Percentiles rank a stretch among this genome's conserved stretches.
phyloP scores from a whole-genome alignment of 2,113 vertebrate species.

The Nothocercus nigrocapillus region DNA sequence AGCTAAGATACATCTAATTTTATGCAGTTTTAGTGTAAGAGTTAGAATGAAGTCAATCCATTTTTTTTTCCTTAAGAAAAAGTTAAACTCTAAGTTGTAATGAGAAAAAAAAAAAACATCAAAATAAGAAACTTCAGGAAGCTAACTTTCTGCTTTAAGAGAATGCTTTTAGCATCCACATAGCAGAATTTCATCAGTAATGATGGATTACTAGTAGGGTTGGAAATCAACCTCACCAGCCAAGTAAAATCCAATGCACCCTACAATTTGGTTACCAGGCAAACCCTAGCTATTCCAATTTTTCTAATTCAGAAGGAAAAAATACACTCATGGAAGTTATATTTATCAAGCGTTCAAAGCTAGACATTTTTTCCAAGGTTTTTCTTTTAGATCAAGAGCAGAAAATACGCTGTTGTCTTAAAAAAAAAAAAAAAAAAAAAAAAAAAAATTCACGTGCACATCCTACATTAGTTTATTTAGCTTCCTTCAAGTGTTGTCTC shows the following conservation, averaged over 20 bases:
- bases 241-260: not conserved
- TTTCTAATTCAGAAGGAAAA: not conserved
- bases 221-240: not conserved
- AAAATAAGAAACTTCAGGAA: not conserved
- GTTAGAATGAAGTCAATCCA: not conserved
- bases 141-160: not conserved
- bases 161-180: not conserved
- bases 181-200: not conserved
- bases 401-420: fast-evolving
- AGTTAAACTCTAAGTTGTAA: not conserved
- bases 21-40: not conserved
- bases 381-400: not conserved
- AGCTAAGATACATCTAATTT: not conserved
- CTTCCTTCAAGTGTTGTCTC: not conserved
- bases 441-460: too few species aligned
- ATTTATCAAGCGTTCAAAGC: not conserved
- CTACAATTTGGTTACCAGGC: not conserved
- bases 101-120: not conserved
- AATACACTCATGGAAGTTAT: not conserved
- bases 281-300: not conserved
- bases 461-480: fast-evolving
- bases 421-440: too few species aligned
- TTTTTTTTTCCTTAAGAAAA: not conserved
- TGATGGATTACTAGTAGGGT: not conserved
- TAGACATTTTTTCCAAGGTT: not conserved